Percentiles rank a stretch among this genome's conserved stretches.
Conservation (phyloP, 1,140 invertebrate genomes). For the Caenorhabditis tropicalis region DNA sequence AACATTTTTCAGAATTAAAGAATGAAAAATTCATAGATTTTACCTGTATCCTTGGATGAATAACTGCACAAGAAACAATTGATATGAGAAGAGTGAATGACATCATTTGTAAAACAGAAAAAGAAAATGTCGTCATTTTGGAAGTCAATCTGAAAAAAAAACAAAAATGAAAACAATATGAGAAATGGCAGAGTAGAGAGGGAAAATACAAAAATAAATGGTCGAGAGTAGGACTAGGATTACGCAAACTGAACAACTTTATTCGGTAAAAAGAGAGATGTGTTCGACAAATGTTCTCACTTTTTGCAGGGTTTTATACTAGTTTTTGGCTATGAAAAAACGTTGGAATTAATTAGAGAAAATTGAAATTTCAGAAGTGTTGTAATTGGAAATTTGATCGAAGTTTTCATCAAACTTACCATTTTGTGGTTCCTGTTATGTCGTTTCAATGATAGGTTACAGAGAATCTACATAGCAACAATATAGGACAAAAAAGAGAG, state of each 20-base stretch:
- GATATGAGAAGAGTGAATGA: constrained; percentile 9
- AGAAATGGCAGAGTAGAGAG: background rate
- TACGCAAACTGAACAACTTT: background rate
- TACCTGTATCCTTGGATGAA: constrained; percentile 22
- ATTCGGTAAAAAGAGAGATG: background rate
- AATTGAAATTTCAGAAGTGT: background rate
- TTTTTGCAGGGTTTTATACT: background rate
- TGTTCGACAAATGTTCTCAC: background rate
- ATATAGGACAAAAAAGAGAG: too few species aligned
- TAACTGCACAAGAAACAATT: background rate
- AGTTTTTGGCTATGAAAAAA: background rate
- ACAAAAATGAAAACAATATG: constrained; percentile 1
- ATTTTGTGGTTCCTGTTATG: too few species aligned
- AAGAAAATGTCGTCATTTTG: background rate
- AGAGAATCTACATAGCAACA: too few species aligned
- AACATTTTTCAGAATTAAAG: too few species aligned
- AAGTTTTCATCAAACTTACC: background rate
- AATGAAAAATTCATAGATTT: background rate
- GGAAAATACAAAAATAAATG: background rate
- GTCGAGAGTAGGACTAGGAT: constrained; percentile 29
- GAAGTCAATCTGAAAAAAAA: background rate
- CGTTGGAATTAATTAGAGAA: background rate
- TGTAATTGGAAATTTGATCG: background rate
- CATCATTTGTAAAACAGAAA: background rate
- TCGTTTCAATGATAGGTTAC: too few species aligned